A percentile compares a stretch with the other conserved stretches of the same genome.
These are phyloP conservation scores for Enteromius paludinosus DNA, from an alignment of 2,797 vertebrate species.

Conservation along the genomic window DNA sequence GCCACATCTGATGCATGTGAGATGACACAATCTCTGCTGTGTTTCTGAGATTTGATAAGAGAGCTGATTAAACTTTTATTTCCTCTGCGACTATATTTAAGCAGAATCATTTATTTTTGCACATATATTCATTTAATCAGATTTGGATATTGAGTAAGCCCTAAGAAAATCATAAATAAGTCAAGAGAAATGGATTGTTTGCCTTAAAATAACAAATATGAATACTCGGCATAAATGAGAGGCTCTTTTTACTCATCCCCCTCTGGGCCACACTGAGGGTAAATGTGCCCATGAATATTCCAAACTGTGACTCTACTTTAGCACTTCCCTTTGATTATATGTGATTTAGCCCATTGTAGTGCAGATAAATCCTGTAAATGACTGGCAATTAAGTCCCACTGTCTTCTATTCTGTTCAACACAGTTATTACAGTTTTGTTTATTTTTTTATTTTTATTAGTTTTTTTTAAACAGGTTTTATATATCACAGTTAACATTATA, in stretches of 20 bases:
- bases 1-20: background rate
- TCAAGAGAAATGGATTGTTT: background rate
- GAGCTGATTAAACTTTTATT: slow-evolving; percentile 1
- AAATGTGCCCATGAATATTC: slow-evolving; percentile 15
- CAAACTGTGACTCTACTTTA: background rate
- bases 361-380: slow-evolving; percentile 6
- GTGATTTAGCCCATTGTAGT: slow-evolving; percentile 2
- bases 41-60: slow-evolving; percentile 21
- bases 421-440: background rate
- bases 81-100: background rate
- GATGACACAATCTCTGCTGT: slow-evolving; percentile 12
- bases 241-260: background rate
- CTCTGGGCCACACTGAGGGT: slow-evolving; percentile 1
- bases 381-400: background rate
- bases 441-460: background rate
- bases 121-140: background rate
- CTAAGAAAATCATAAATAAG: background rate
- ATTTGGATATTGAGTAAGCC: background rate
- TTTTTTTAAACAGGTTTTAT: background rate
- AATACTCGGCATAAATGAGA: background rate
- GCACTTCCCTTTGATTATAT: slow-evolving; percentile 2
- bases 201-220: slow-evolving; percentile 2
- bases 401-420: background rate
- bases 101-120: background rate
- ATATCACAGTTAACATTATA: too few relatives aligned